Percentiles rank a stretch among this genome's conserved stretches.
These are phyloP conservation scores for Mimachlamys varia DNA, from an alignment of 2,888 invertebrate genomes.

Conservation along the genomic window DNA sequence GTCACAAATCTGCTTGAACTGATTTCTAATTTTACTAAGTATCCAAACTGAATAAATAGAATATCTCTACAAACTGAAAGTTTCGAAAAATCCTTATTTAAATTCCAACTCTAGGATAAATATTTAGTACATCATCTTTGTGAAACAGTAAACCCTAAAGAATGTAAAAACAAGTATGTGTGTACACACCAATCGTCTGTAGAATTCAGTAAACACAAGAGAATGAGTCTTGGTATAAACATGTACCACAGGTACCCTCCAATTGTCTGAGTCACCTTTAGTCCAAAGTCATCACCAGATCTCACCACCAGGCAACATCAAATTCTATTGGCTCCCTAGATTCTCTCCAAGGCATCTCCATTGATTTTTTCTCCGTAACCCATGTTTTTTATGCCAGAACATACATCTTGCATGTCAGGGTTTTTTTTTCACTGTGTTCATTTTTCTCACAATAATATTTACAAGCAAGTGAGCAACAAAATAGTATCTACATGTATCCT, in stretches of 20 bases:
- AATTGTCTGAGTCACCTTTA: conserved; percentile 1
- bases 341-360: conserved; percentile 18
- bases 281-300: not conserved
- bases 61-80: not conserved
- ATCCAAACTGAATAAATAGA: not conserved
- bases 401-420: not conserved
- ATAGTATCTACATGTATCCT: too few species aligned
- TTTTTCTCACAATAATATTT: not conserved
- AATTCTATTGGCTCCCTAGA: not conserved
- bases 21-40: not conserved
- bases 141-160: not conserved
- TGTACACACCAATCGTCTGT: too few species aligned
- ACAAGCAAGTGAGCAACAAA: not conserved
- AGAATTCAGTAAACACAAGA: not conserved
- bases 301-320: not conserved
- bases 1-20: not conserved
- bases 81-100: not conserved
- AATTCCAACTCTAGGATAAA: not conserved
- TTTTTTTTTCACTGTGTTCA: not conserved
- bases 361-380: not conserved
- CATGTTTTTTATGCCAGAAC: not conserved
- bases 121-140: not conserved
- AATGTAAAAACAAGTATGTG: too few species aligned
- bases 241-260: not conserved
- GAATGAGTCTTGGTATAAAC: not conserved